A percentile compares a stretch with the other conserved stretches of the same genome.
These are phyloP conservation scores for Leptinotarsa lineolata DNA, from an alignment of 1,140 invertebrate genomes.

Conservation along the genomic window DNA sequence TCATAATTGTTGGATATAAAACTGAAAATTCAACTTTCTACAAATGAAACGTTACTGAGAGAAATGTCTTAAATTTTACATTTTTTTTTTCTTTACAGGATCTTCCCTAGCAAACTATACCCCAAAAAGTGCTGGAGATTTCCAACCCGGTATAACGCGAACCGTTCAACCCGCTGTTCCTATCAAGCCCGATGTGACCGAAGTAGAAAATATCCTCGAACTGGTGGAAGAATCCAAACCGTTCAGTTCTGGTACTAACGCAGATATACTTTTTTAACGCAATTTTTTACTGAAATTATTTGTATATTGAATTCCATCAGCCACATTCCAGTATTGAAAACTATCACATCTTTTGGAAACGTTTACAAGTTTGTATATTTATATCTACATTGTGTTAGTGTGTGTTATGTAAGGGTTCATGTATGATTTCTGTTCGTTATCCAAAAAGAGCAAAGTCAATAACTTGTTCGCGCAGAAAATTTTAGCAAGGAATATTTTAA, in stretches of 20 bases:
- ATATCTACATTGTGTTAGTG: constrained; percentile 5
- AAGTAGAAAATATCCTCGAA: constrained; percentile 27
- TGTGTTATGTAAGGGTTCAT: neutral
- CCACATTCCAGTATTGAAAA: constrained; percentile 29
- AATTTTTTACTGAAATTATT: constrained; percentile 11
- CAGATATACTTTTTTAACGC: constrained; percentile 51
- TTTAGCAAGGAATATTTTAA: neutral
- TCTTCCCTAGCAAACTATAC: constrained; percentile 53
- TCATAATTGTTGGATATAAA: no score
- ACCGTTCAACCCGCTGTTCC: constrained; percentile 30
- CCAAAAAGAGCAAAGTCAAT: no score
- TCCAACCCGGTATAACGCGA: constrained; percentile 52
- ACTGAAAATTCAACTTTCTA: no score
- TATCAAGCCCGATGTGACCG: constrained; percentile 26
- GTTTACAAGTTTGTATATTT: constrained; percentile 27
- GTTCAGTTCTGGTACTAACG: constrained; percentile 52
- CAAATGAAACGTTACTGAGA: no score
- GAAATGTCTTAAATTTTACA: neutral
- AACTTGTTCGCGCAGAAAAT: no score
- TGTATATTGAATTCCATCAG: constrained; percentile 15
- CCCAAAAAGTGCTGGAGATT: constrained; percentile 51
- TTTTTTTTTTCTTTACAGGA: constrained; percentile 38
- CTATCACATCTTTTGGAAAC: constrained; percentile 30
- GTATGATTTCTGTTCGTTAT: neutral
- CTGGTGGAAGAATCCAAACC: constrained; percentile 48